Base-by-base conservation (phyloP, 2,888 invertebrate species). In the Morinoia aosen region DNA sequence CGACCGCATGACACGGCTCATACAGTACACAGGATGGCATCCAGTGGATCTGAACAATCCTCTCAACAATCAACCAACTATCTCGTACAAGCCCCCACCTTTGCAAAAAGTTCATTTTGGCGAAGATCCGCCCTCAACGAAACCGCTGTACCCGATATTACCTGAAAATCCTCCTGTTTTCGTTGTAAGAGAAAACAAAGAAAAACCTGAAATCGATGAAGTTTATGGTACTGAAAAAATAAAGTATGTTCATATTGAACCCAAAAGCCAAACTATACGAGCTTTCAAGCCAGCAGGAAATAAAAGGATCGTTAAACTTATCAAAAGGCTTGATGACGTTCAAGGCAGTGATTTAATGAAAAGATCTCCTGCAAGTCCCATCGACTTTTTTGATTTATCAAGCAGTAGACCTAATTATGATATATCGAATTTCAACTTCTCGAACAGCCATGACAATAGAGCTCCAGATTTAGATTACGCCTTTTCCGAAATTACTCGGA, bases 191-290 rank as follows among this genome's bases (percentile, higher is more conserved):
- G 95, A 96, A 58, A 96, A 96, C 61, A 94, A 95, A 58, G 58
- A 94, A 56, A 58, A 96, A 90, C 95, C 96, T 19, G 96, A 96
- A 91, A 64, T 95, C 8, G 96, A 96, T 48, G 95, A 96, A 14
- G 95, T 96, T 88, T 96, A 96, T 91, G 96, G 96, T 48, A 96
- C 96, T 10, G 96, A 96, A 88, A 96, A 96, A 56, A 61, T 96
- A 33, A 95, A 96, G 39, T 96, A 96, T 76, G 95, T 96, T 58
- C 96, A 96, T 95, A 95, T 96, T 61, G 95, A 96, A 93, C 96
- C 96, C 2, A 95, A 96, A 93, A 96, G 96, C 16, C 95, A 96
- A 57, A 95, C 94, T 19, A 95, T 96, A 8, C 40, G 95, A 14
- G 96, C 96, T 58, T 96, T 94, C 57, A 93, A 91, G 14, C 94